Percentiles rank a stretch among this genome's conserved stretches.
These are phyloP conservation scores for Sprattus sprattus DNA, from an alignment of 2,113 vertebrate species.

Conservation along the genomic window DNA sequence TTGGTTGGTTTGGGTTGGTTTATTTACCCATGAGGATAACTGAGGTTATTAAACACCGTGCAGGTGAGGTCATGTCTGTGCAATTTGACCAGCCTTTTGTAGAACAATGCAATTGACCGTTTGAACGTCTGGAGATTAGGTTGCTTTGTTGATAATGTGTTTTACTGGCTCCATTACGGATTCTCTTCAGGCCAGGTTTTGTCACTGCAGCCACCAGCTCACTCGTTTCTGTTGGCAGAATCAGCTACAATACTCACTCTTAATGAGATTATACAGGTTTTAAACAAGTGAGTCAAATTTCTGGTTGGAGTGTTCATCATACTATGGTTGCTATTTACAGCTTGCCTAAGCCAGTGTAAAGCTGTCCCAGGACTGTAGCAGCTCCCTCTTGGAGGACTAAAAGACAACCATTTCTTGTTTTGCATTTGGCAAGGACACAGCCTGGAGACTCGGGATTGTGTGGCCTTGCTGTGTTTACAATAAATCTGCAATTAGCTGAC, in stretches of 20 bases:
- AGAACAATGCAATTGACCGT: not conserved
- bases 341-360: not conserved
- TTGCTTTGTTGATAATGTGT: not conserved
- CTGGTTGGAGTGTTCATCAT: not conserved
- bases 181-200: not conserved
- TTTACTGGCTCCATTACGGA: not conserved
- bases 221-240: not conserved
- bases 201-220: not conserved
- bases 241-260: not conserved
- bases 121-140: not conserved
- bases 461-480: conserved; percentile 42
- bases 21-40: not conserved
- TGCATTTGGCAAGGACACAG: conserved; percentile 25
- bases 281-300: not conserved
- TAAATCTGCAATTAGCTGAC: conserved; percentile 51
- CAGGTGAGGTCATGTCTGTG: not conserved
- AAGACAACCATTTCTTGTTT: conserved; percentile 37
- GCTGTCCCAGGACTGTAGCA: not conserved
- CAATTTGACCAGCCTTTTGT: not conserved
- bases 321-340: not conserved
- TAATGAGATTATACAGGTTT: not conserved
- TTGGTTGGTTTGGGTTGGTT: too few species aligned
- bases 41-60: not conserved
- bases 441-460: conserved; percentile 39
- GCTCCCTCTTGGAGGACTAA: conserved; percentile 21